Conservation (phyloP, 1,140 invertebrate genomes). For the Drosophila ohnishii region DNA sequence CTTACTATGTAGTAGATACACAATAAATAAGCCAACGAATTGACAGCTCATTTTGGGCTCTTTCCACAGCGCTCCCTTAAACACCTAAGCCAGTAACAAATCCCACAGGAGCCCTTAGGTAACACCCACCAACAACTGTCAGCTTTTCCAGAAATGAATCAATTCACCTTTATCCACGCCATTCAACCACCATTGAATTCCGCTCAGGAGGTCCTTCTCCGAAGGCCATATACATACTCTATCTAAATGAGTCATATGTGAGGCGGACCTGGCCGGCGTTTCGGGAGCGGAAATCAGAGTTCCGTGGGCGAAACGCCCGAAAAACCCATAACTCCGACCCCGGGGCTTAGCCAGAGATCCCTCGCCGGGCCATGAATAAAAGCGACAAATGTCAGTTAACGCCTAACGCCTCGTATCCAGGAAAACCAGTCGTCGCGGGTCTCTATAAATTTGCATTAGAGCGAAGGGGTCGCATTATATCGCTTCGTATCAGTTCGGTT, state of each 20-base stretch:
- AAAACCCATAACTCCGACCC: constrained; percentile 27
- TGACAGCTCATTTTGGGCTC: constrained; percentile 36
- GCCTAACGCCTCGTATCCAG: constrained; percentile 60
- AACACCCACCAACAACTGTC: constrained; percentile 49
- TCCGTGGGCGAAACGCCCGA: constrained; percentile 16
- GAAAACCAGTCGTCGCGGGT: constrained; percentile 49
- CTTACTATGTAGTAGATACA: background rate
- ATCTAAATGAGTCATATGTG: constrained; percentile 68
- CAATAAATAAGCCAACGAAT: constrained; percentile 19
- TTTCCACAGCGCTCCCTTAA: background rate
- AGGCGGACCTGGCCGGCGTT: constrained; percentile 27
- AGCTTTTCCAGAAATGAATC: constrained; percentile 43
- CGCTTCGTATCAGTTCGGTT: constrained; percentile 20
- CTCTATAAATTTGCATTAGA: constrained; percentile 78
- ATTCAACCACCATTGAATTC: constrained; percentile 20
- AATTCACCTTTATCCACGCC: constrained; percentile 39
- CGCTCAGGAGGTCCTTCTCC: constrained; percentile 18
- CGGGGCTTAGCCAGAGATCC: constrained; percentile 28
- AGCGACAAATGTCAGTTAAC: constrained; percentile 78
- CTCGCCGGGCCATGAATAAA: constrained; percentile 64
- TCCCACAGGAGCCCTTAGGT: constrained; percentile 41
- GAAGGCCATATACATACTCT: constrained; percentile 10
- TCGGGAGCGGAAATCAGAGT: constrained; percentile 56
- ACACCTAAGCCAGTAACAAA: constrained; percentile 18
- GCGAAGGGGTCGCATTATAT: constrained; percentile 39